Evolutionary conservation across 2,888 invertebrate species (phyloP).

Genomic region (Choreutis nemorana): DNA sequence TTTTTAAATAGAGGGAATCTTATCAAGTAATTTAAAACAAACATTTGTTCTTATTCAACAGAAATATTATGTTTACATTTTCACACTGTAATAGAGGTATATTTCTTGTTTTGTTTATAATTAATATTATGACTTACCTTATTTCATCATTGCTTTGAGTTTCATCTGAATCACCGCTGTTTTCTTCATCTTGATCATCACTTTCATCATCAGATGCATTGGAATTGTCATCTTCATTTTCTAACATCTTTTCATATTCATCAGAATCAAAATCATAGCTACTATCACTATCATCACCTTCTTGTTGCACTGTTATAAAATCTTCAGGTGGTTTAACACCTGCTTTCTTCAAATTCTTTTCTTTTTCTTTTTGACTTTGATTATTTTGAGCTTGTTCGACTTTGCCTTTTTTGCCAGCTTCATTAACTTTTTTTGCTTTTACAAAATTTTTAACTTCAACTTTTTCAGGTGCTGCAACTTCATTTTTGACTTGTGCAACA

Average conservation of each 20-base stretch:
- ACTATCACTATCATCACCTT: slow-evolving; percentile 31
- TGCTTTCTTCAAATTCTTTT: slow-evolving; percentile 25
- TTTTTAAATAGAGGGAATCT: too few species aligned
- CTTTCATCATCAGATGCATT: slow-evolving; percentile 14
- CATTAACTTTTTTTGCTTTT: slow-evolving; percentile 3
- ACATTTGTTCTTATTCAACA: too few species aligned
- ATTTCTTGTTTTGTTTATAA: too few species aligned
- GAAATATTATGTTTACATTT: too few species aligned
- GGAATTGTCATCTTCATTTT: slow-evolving; percentile 22
- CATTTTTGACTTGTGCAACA: slow-evolving; percentile 4
- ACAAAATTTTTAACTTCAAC: slow-evolving; percentile 6
- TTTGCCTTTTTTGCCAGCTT: slow-evolving; percentile 16
- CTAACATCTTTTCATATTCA: slow-evolving; percentile 39
- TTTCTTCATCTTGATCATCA: slow-evolving; percentile 13
- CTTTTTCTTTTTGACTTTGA: slow-evolving; percentile 22
- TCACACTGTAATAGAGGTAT: too few species aligned
- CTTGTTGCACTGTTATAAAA: slow-evolving; percentile 28
- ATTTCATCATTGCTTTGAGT: slow-evolving; percentile 9
- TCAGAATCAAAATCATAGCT: slow-evolving; percentile 43
- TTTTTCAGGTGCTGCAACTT: slow-evolving; percentile 8
- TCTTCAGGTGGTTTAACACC: slow-evolving; percentile 30
- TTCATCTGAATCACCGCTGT: slow-evolving; percentile 13
- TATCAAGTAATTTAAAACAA: too few species aligned
- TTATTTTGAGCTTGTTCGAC: slow-evolving; percentile 13
- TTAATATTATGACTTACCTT: too few species aligned